phyloP scores from a whole-genome alignment of 1,140 invertebrate genomes.

The Cryptotermes secundus region DNA sequence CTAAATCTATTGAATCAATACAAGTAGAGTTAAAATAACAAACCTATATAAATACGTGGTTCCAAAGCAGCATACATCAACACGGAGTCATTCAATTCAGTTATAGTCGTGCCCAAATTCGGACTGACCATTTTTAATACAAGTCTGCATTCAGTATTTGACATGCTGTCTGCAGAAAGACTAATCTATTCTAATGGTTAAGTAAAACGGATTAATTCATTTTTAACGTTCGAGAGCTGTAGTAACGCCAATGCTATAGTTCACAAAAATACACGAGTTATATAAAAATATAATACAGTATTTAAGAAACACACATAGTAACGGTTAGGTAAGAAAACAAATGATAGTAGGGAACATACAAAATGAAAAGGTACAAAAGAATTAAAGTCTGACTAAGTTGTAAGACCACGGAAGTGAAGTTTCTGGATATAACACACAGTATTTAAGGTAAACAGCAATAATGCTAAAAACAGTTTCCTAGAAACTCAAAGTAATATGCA shows the following conservation, averaged over 20 bases:
- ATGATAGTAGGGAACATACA: not conserved
- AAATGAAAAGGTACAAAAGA: not conserved
- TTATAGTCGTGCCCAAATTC: not conserved
- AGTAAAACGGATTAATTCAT: not conserved
- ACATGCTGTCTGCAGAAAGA: not conserved
- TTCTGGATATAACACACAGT: not conserved
- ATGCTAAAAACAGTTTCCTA: not conserved
- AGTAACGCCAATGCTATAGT: not conserved
- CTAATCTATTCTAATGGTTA: not conserved
- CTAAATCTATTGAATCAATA: not conserved
- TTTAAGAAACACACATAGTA: not conserved
- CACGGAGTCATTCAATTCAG: not conserved
- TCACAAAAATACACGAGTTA: constrained; percentile 7
- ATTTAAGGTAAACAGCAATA: not conserved
- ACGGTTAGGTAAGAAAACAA: not conserved
- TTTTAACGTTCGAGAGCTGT: not conserved
- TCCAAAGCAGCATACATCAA: not conserved
- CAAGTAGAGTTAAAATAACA: not conserved
- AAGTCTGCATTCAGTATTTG: not conserved
- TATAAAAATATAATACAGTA: not conserved
- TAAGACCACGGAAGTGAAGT: not conserved
- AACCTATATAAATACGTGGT: not conserved
- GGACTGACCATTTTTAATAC: not conserved
- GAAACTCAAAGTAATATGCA: not conserved
- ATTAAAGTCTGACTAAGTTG: not conserved